Evolutionary conservation across 2,113 vertebrate genomes (phyloP), one percentile per base, ranked within the genome.

Genomic region (Myotis lucifugus): DNA sequence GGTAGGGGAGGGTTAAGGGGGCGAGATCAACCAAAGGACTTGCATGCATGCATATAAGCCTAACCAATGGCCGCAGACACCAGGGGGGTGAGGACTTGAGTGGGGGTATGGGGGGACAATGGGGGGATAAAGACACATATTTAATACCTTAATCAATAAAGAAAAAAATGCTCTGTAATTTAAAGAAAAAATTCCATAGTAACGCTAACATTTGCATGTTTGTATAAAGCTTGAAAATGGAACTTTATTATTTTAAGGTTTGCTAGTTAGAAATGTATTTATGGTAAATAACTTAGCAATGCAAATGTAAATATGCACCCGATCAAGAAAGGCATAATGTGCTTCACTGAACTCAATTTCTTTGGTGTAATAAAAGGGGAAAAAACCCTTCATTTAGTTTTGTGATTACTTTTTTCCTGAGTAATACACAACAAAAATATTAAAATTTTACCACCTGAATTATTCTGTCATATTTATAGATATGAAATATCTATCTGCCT

Each of bases 161-260:
- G 12, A 64, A 64, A 64, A 91, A 96, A 94, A 29, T 27, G 19
- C 2, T 85, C 69, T 77, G 40, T 84, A 90, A 95, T 76, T 77
- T 78, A 93, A 91, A 96, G 90, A 37, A 52, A 37, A 37, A 83
- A 67, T 73, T 79, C 66, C 34, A 77, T 94, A 50, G 66, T 76
- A 74, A 83, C 56, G 90, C 92, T 88, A 93, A 37, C 61, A 90
- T 92, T 88, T 90, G 78, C 79, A 90, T 74, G 21, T 84, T 91
- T 91, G 46, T 21, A 87, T 91, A 88, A 88, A 87, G 37, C 8
- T 12, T 88, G 79, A 82, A 92, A 91, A 81, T 84, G 7, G 13
- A 83, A 82, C 73, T 97, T 96, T 94, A 95, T 94, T 89, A 93
- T 96, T 94, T 95, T 87, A 94, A 94, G 74, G 59, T 73, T 95